Percentiles rank a stretch among this genome's conserved stretches.
Conservation (phyloP, 1,140 invertebrate genomes). For the Thrips palmi region DNA sequence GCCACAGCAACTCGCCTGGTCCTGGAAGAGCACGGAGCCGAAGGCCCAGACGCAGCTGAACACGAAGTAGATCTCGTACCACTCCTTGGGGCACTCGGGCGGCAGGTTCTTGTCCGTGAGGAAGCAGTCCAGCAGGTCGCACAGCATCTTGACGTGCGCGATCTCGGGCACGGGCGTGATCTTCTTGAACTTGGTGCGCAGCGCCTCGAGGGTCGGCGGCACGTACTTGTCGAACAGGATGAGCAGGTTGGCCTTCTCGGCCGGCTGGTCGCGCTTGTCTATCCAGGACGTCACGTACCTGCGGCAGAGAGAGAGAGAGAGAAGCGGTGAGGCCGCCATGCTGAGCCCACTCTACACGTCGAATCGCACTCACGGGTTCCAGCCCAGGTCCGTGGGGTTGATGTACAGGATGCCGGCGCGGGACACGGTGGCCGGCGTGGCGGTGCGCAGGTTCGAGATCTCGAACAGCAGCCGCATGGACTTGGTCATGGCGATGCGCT, state of each 20-base stretch:
- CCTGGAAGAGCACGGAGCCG: constrained; percentile 76
- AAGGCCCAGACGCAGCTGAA: constrained; percentile 88
- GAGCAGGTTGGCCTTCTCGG: constrained; percentile 60
- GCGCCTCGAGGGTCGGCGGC: constrained; percentile 60
- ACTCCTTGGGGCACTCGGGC: constrained; percentile 74
- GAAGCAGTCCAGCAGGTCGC: constrained; percentile 72
- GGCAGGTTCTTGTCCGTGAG: constrained; percentile 63
- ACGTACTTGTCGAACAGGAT: constrained; percentile 92
- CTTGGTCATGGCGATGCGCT: constrained; percentile 78
- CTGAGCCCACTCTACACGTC: background rate
- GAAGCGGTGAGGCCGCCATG: too few species aligned
- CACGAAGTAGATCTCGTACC: constrained; percentile 87
- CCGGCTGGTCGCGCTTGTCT: constrained; percentile 49
- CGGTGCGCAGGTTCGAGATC: constrained; percentile 79
- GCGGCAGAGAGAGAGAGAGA: constrained; percentile 2
- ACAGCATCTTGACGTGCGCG: constrained; percentile 78
- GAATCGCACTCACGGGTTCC: constrained; percentile 65
- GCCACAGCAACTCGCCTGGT: constrained; percentile 34
- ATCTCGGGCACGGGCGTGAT: constrained; percentile 84
- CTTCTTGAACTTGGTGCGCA: constrained; percentile 66
- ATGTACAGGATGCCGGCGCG: constrained; percentile 79
- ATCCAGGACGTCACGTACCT: constrained; percentile 71
- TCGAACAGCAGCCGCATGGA: constrained; percentile 87
- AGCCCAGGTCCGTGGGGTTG: constrained; percentile 87
- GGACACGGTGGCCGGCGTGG: constrained; percentile 90